Percentiles rank a stretch among this genome's conserved stretches.
Evolutionary conservation across 2,113 vertebrate species (phyloP).

Genomic region (Nothocercus julius): DNA sequence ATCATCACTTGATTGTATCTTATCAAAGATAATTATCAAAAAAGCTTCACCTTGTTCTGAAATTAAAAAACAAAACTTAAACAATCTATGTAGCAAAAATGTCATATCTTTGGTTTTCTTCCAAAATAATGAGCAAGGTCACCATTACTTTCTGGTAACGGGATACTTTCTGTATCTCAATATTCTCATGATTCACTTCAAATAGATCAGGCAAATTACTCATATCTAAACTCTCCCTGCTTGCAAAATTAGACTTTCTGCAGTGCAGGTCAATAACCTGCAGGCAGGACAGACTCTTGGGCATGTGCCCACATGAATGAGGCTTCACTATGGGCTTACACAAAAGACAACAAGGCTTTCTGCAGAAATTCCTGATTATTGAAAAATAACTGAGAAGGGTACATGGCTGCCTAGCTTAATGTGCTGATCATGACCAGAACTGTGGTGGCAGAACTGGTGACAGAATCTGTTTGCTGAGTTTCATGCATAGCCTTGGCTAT

Average conservation of each 20-base stretch:
- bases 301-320: neutral
- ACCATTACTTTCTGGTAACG: neutral
- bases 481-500: neutral
- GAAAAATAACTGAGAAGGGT: neutral
- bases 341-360: neutral
- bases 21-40: neutral
- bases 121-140: neutral
- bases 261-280: neutral
- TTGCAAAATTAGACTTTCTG: neutral
- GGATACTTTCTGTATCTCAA: neutral
- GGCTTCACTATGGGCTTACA: neutral
- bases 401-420: neutral
- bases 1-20: neutral
- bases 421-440: neutral
- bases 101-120: neutral
- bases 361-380: neutral
- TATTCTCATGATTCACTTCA: neutral
- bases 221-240: neutral
- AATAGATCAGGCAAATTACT: neutral
- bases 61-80: neutral
- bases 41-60: neutral
- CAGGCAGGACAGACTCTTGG: neutral
- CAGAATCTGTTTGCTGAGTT: neutral
- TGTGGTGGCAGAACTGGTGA: no score
- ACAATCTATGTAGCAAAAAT: neutral